These are phyloP conservation scores for Protophormia terraenovae DNA, from an alignment of 2,888 invertebrate species.

Conservation along the genomic window DNA sequence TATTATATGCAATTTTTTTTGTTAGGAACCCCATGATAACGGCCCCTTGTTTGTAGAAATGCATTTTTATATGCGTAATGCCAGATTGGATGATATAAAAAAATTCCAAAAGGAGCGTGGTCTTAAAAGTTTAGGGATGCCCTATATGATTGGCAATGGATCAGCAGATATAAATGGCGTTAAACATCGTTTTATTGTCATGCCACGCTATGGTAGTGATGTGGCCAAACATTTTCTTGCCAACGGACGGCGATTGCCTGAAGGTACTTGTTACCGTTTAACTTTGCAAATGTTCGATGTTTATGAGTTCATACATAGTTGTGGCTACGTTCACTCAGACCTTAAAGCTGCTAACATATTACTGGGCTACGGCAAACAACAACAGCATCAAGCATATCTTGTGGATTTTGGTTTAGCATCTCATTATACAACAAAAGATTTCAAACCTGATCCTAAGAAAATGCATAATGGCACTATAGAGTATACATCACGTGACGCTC, in stretches of 20 bases:
- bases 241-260: slow-evolving; percentile 86
- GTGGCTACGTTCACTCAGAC: slow-evolving; percentile 96
- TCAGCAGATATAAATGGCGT: slow-evolving; percentile 87
- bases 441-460: slow-evolving; percentile 93
- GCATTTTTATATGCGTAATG: slow-evolving; percentile 90
- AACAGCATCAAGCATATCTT: slow-evolving; percentile 89
- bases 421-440: slow-evolving; percentile 88
- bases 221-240: slow-evolving; percentile 89
- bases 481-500: slow-evolving; percentile 97
- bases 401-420: slow-evolving; percentile 97
- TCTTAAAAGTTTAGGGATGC: slow-evolving; percentile 73
- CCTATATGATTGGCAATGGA: slow-evolving; percentile 90
- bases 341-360: slow-evolving; percentile 97
- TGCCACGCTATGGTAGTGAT: slow-evolving; percentile 94
- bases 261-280: slow-evolving; percentile 89
- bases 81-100: slow-evolving; percentile 82
- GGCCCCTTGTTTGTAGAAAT: slow-evolving; percentile 85
- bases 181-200: slow-evolving; percentile 93
- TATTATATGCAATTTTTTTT: neutral
- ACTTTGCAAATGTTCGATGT: slow-evolving; percentile 94
- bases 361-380: slow-evolving; percentile 86
- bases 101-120: slow-evolving; percentile 70
- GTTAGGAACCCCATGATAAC: slow-evolving; percentile 73
- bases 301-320: slow-evolving; percentile 94
- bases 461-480: slow-evolving; percentile 99